These are phyloP conservation scores for Mastacembelus armatus DNA, from an alignment of 2,797 vertebrate genomes.

Conservation along the genomic window DNA sequence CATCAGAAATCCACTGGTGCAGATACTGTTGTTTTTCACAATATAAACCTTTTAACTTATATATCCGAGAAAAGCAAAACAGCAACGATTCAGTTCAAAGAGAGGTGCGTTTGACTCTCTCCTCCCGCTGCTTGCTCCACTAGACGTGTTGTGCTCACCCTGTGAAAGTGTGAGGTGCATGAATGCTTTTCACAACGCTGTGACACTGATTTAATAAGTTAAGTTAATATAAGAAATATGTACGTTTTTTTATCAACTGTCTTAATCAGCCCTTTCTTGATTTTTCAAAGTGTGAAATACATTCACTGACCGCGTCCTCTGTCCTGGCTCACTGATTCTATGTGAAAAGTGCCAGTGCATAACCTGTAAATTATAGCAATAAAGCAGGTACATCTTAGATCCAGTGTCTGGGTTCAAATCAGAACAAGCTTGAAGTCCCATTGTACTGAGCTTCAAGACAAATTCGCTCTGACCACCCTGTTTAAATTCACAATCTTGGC, in stretches of 20 bases:
- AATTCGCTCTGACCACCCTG: conserved; percentile 12
- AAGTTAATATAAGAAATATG: too few relatives aligned
- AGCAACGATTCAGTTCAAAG: neutral
- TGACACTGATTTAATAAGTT: neutral
- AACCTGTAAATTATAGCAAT: neutral
- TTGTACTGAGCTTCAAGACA: conserved; percentile 4
- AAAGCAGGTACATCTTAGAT: too few relatives aligned
- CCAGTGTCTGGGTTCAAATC: neutral
- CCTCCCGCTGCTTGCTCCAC: neutral
- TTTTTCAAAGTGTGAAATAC: neutral
- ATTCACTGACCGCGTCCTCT: neutral
- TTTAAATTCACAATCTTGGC: conserved; percentile 36
- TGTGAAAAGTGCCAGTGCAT: neutral
- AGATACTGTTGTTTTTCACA: too few relatives aligned
- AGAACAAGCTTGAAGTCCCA: conserved; percentile 7
- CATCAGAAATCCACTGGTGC: neutral
- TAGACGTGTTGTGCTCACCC: neutral
- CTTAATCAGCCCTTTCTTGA: neutral
- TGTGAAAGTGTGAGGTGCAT: neutral
- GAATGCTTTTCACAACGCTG: too few relatives aligned
- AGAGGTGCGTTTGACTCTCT: neutral
- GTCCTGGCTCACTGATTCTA: neutral
- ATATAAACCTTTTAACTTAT: too few relatives aligned
- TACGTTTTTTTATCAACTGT: too few relatives aligned
- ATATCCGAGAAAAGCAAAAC: neutral